Conservation (phyloP, 2,113 vertebrate genomes). For the Phylloscopus trochiloides region DNA sequence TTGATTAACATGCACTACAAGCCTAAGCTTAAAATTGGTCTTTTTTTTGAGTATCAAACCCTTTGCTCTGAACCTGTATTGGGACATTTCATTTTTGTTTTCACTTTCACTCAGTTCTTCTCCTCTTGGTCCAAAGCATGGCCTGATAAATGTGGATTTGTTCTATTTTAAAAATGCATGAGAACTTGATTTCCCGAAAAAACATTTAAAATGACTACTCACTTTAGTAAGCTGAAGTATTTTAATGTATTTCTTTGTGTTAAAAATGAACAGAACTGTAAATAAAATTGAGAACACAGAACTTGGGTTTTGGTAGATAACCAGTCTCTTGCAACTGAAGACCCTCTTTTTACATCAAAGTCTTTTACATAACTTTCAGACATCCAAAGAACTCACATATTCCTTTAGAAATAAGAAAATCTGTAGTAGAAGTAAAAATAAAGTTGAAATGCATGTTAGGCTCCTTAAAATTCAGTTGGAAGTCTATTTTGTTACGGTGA, state of each 20-base stretch:
- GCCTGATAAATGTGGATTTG: neutral
- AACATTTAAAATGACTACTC: neutral
- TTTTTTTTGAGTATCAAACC: neutral
- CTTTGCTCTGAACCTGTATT: neutral
- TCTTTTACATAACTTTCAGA: neutral
- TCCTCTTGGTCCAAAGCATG: neutral
- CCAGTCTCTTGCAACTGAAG: neutral
- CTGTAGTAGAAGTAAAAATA: neutral
- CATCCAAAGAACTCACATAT: neutral
- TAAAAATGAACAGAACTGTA: slow-evolving; percentile 6
- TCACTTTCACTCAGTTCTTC: neutral
- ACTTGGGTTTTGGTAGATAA: neutral
- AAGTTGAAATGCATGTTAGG: neutral
- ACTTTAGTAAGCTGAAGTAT: neutral
- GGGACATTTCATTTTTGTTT: neutral
- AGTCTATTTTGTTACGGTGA: neutral
- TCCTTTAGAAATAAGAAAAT: neutral
- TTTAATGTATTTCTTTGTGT: neutral
- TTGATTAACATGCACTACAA: neutral
- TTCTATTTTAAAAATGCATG: neutral
- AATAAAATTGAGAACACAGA: slow-evolving; percentile 26
- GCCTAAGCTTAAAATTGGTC: neutral
- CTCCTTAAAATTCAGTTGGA: slow-evolving; percentile 23
- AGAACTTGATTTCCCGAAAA: neutral
- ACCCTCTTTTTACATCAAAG: neutral